Conservation (phyloP, 2,888 invertebrate species). For the Physocephala rufipes region DNA sequence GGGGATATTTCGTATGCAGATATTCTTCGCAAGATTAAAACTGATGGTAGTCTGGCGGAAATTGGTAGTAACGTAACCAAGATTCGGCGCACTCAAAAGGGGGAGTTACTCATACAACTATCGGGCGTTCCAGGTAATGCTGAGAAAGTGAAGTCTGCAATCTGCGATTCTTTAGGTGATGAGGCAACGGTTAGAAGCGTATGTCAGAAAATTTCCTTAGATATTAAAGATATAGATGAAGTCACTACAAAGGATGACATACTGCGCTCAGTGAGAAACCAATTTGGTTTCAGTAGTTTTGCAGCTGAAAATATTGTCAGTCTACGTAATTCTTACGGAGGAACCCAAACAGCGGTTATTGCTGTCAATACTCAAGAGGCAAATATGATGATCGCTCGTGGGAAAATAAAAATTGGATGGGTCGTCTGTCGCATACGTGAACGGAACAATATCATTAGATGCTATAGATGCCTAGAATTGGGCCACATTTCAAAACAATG, state of each 20-base stretch:
- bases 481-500: conserved; percentile 18
- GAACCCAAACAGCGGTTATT: neutral
- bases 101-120: no score
- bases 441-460: neutral
- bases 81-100: no score
- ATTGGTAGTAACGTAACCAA: no score
- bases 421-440: conserved; percentile 1
- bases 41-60: no score
- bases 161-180: neutral
- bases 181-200: neutral
- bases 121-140: no score
- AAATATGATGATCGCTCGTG: neutral
- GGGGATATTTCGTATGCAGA: no score
- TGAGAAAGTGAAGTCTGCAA: no score
- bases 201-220: neutral
- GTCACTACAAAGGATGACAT: conserved; percentile 12
- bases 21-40: no score
- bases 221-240: conserved; percentile 19
- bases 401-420: neutral
- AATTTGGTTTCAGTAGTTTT: neutral
- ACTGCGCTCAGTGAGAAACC: neutral
- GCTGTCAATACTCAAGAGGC: neutral
- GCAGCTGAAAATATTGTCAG: neutral
- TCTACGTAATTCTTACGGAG: conserved; percentile 8
- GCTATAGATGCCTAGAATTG: conserved; percentile 19